phyloP scores from a whole-genome alignment of 2,888 invertebrate genomes.

The Calameuta filiformis region DNA sequence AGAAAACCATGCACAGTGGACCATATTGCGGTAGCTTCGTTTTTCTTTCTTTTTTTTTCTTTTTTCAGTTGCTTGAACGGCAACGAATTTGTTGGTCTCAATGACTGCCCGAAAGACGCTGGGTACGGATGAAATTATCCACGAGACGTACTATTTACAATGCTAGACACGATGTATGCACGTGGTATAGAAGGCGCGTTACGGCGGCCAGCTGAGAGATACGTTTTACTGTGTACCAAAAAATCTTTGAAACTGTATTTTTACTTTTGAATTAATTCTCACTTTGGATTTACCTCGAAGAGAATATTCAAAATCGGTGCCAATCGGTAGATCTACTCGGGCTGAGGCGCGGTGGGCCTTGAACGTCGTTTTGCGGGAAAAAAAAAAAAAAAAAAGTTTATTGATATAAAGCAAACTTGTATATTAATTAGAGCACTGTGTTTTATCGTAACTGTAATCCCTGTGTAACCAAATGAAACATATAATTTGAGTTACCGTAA shows the following conservation, averaged over 20 bases:
- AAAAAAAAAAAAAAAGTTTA: background rate
- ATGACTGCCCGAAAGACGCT: background rate
- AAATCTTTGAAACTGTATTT: constrained; percentile 7
- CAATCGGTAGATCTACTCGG: constrained; percentile 19
- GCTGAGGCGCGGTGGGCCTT: background rate
- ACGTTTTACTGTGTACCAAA: constrained; percentile 17
- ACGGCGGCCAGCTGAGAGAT: background rate
- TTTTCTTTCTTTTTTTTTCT: too few species aligned
- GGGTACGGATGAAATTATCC: background rate
- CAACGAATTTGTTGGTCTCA: background rate
- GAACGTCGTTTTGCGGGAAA: background rate
- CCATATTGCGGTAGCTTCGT: constrained; percentile 7
- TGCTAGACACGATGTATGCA: background rate
- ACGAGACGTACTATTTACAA: background rate
- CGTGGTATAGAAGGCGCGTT: background rate
- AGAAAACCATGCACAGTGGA: constrained; percentile 9
- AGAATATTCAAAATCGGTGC: constrained; percentile 15
- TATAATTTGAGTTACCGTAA: constrained; percentile 3
- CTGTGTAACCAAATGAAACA: constrained; percentile 12
- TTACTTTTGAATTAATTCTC: background rate
- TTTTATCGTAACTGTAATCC: constrained; percentile 20
- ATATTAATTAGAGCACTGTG: constrained; percentile 22
- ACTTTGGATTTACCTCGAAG: background rate
- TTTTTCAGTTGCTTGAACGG: background rate
- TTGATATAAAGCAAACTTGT: constrained; percentile 2